These are phyloP conservation scores for Perognathus longimembris DNA, from an alignment of 2,113 vertebrate genomes.

Conservation along the genomic window DNA sequence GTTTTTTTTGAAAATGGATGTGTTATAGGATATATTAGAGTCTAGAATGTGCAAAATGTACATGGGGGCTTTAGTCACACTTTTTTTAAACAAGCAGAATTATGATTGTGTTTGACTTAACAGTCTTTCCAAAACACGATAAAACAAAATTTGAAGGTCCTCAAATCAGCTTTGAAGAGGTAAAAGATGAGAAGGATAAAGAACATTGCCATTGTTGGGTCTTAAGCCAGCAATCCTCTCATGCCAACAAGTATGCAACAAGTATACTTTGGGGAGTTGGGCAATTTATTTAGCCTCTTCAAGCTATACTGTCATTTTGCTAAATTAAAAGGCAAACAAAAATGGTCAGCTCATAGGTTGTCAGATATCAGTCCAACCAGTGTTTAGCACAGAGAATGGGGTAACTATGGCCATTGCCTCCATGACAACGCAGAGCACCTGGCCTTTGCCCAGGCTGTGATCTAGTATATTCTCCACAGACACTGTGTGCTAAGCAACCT, in stretches of 20 bases:
- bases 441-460: neutral
- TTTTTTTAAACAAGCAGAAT: neutral
- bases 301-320: neutral
- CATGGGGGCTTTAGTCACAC: neutral
- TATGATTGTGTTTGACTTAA: neutral
- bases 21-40: neutral
- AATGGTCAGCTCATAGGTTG: neutral
- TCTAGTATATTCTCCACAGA: neutral
- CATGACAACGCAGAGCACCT: neutral
- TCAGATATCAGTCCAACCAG: neutral
- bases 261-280: too few relatives aligned
- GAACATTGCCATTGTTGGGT: neutral
- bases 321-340: neutral
- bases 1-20: neutral
- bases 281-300: too few relatives aligned
- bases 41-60: rapidly evolving
- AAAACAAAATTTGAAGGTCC: neutral
- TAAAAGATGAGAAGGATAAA: neutral
- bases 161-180: neutral
- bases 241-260: neutral
- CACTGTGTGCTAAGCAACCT: too few relatives aligned
- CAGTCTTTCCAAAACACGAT: neutral
- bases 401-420: neutral
- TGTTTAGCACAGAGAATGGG: neutral
- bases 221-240: neutral